phyloP scores from a whole-genome alignment of 2,113 vertebrate genomes.

The Psettodes erumei region DNA sequence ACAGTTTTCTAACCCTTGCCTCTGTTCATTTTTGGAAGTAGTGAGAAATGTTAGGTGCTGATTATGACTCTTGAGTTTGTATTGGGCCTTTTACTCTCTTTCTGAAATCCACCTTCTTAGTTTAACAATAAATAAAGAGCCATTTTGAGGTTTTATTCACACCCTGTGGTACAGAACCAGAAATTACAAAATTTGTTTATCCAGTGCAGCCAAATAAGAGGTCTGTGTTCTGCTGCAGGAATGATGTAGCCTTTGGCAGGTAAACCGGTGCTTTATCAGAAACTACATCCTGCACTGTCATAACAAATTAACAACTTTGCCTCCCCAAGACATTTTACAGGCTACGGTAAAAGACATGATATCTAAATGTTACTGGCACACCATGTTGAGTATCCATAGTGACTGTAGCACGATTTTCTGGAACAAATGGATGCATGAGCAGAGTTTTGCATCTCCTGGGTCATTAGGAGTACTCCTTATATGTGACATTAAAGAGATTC shows the following conservation, averaged over 20 bases:
- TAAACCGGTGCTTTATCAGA: slow-evolving; percentile 65
- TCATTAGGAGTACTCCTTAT: slow-evolving; percentile 21
- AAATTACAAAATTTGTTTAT: slow-evolving; percentile 64
- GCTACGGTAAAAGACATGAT: slow-evolving; percentile 39
- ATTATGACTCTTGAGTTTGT: slow-evolving; percentile 31
- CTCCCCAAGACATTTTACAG: slow-evolving; percentile 37
- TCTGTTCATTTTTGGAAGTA: slow-evolving; percentile 24
- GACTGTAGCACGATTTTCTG: slow-evolving; percentile 57
- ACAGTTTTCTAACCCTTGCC: background rate
- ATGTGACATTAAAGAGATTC: slow-evolving; percentile 36
- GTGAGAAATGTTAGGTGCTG: background rate
- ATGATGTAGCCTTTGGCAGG: slow-evolving; percentile 66
- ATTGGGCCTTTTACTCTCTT: slow-evolving; percentile 11
- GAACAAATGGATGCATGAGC: slow-evolving; percentile 48
- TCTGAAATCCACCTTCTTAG: slow-evolving; percentile 30
- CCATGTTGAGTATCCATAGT: slow-evolving; percentile 52
- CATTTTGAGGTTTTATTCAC: slow-evolving; percentile 32
- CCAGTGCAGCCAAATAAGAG: slow-evolving; percentile 40
- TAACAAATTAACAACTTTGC: slow-evolving; percentile 59
- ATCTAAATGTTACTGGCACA: slow-evolving; percentile 43
- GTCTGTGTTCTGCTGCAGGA: slow-evolving; percentile 44
- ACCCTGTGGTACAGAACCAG: slow-evolving; percentile 38
- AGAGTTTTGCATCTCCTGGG: slow-evolving; percentile 3
- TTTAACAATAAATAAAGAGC: slow-evolving; percentile 37
- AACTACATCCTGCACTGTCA: slow-evolving; percentile 64